Evolutionary conservation across 2,888 invertebrate genomes (phyloP), one percentile per base, ranked within the genome.

Genomic region (Eustalomyia histrio): DNA sequence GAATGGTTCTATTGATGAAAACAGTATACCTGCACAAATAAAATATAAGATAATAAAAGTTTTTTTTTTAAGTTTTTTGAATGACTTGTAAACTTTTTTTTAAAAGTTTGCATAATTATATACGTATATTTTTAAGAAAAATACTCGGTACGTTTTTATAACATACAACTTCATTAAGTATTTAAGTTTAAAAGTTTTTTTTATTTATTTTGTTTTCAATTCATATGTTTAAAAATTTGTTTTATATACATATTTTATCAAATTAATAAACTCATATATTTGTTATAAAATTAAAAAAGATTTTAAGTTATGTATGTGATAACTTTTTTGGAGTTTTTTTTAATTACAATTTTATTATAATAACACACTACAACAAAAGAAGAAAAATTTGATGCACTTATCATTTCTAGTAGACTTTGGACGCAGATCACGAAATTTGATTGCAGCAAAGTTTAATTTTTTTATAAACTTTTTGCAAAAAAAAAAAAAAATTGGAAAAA

Each of bases 21-120:
- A 57, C 69, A 60, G 58, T 43, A 64, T 16, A 63, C 18, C 12
- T 58, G 39, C 55, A 18, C 7, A 73, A 3, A 24, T 18, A 55
- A n/a, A 21, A 58, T 33, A 29, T 6, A 29, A 57, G n/a, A 39
- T 47, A 6, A 39, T 39, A 12, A 39, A 3, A 12, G 10, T 39
- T 4, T 7, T 39, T 14, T n/a, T n/a, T 52, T n/a, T n/a, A n/a
- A n/a, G n/a, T n/a, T n/a, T n/a, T n/a, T n/a, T n/a, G n/a, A n/a
- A 29, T 43, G 29, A 67, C 24, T 76, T 50, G 16, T 61, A 47
- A 43, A 60, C 6, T 16, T 12, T 33, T 16, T n/a, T 24, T 50
- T 50, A 1, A 47, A 33, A 17, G 14, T 58, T 60, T 52, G 53
- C 47, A 29, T 64, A 50, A 14, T 14, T 71, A 29, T 58, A 29